These are phyloP conservation scores for Zaprionus lineosus DNA, from an alignment of 2,888 invertebrate genomes.

Conservation along the genomic window DNA sequence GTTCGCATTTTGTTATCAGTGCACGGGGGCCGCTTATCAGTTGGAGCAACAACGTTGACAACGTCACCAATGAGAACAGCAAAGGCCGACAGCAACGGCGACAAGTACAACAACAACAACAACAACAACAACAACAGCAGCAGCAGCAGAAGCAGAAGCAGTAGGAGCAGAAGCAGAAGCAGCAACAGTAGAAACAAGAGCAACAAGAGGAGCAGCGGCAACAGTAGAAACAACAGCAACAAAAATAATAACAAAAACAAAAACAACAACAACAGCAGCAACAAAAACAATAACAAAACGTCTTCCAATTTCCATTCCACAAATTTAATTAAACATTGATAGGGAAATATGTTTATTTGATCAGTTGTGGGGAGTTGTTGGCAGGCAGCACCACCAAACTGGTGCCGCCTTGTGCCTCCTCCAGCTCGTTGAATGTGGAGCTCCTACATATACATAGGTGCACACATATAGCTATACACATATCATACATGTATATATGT, in stretches of 20 bases:
- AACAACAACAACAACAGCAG: too few species aligned
- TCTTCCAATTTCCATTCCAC: constrained; percentile 47
- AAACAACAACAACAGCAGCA: constrained; percentile 32
- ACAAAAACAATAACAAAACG: constrained; percentile 22
- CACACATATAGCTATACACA: too few species aligned
- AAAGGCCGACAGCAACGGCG: too few species aligned
- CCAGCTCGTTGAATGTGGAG: too few species aligned
- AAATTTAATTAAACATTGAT: constrained; percentile 66
- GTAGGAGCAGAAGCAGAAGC: neutral
- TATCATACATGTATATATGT: constrained; percentile 2
- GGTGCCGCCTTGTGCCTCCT: too few species aligned
- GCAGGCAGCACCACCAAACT: too few species aligned
- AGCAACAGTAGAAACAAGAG: neutral
- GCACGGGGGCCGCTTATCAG: too few species aligned
- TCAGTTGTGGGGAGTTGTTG: constrained; percentile 2
- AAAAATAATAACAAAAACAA: neutral
- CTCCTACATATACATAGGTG: too few species aligned
- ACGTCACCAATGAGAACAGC: too few species aligned
- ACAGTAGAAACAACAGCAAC: neutral
- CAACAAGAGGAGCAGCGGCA: constrained; percentile 41
- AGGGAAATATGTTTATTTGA: constrained; percentile 44
- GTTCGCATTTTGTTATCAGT: too few species aligned
- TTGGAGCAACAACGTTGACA: too few species aligned
- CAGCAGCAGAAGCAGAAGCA: neutral
- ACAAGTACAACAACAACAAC: too few species aligned